A percentile compares a stretch with the other conserved stretches of the same genome.
phyloP scores from a whole-genome alignment of 2,797 vertebrate species.

The Podargus strigoides region DNA sequence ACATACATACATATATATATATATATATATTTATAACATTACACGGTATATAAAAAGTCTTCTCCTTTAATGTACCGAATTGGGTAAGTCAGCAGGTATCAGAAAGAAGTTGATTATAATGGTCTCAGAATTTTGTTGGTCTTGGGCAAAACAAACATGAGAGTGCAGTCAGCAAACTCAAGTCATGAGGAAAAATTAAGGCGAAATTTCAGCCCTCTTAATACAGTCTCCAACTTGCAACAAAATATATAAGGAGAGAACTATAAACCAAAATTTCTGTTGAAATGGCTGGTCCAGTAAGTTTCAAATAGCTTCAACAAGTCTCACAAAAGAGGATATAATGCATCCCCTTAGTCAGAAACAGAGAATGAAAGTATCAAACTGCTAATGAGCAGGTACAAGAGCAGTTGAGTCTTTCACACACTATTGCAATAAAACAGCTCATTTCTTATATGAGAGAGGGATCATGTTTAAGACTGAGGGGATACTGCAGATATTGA shows the following conservation, averaged over 20 bases:
- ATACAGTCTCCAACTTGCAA: not conserved
- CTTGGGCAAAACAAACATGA: not conserved
- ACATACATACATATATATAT: too few relatives aligned
- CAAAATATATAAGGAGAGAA: not conserved
- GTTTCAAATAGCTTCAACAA: not conserved
- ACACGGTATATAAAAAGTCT: not conserved
- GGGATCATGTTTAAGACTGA: not conserved
- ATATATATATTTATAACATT: too few relatives aligned
- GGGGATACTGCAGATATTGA: not conserved
- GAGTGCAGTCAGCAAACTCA: not conserved
- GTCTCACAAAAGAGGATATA: not conserved
- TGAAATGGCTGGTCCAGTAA: not conserved
- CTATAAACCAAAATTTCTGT: not conserved
- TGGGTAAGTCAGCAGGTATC: not conserved
- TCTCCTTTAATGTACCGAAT: not conserved
- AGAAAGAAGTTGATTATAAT: not conserved
- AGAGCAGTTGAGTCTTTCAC: not conserved
- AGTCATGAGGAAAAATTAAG: not conserved
- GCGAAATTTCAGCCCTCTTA: not conserved
- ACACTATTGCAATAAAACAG: not conserved
- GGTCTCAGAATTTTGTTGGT: not conserved
- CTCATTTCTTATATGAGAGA: not conserved
- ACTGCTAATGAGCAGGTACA: not conserved
- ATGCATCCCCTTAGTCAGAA: not conserved
- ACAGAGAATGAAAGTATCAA: not conserved